A percentile compares a stretch with the other conserved stretches of the same genome.
These are phyloP conservation scores for Bucorvus abyssinicus DNA, from an alignment of 2,797 vertebrate genomes.

Conservation along the genomic window DNA sequence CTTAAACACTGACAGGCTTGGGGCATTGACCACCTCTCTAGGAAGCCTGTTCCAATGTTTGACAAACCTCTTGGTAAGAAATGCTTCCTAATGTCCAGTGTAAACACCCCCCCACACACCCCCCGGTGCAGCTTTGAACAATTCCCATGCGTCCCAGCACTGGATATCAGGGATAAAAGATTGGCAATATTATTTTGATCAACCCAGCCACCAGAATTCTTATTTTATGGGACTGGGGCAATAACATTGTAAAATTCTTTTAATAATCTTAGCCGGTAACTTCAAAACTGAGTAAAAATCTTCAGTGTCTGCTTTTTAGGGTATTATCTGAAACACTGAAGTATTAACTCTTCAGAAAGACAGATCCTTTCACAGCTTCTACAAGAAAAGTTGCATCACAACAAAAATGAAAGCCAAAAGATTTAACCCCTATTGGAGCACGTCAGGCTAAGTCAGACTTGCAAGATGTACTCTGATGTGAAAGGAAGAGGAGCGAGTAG, in stretches of 20 bases:
- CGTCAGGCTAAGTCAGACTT: neutral
- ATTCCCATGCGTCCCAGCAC: rapidly evolving
- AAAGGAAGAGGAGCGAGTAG: neutral
- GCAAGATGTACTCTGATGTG: neutral
- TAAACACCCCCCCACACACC: no score
- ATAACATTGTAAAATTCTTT: neutral
- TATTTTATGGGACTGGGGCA: neutral
- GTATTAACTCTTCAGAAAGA: neutral
- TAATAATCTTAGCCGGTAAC: neutral
- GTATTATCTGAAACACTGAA: neutral
- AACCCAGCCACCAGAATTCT: neutral
- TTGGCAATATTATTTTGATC: neutral
- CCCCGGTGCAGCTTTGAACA: neutral
- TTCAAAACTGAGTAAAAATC: neutral
- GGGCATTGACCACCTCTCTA: rapidly evolving
- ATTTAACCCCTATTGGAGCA: neutral
- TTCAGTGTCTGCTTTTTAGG: neutral
- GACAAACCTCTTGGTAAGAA: neutral
- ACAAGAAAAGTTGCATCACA: neutral
- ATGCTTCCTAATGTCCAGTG: neutral
- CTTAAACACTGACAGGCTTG: neutral
- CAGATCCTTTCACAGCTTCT: neutral
- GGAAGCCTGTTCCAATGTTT: neutral
- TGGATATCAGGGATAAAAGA: neutral
- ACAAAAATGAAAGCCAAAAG: neutral